These are phyloP conservation scores for Talpa occidentalis DNA, from an alignment of 2,113 vertebrate genomes.

Conservation along the genomic window DNA sequence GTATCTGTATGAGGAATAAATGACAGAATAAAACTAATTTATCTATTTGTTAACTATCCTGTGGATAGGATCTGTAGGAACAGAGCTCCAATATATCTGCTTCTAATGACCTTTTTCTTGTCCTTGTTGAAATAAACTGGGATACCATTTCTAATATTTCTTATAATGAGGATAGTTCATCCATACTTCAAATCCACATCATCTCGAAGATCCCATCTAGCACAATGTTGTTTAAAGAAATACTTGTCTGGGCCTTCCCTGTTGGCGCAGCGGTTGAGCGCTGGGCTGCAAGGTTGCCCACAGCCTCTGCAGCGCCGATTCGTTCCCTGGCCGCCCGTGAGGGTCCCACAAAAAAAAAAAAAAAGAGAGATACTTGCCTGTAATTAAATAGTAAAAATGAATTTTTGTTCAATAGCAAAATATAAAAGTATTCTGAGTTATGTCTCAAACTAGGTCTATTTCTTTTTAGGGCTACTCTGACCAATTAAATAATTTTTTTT, in stretches of 20 bases:
- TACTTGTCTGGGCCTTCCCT: no score
- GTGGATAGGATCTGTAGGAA: not conserved
- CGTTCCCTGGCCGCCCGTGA: no score
- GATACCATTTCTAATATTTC: not conserved
- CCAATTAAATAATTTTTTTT: not conserved
- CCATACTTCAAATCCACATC: slow-evolving; percentile 35
- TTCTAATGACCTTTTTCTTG: not conserved
- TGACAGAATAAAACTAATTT: not conserved
- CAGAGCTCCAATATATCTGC: not conserved
- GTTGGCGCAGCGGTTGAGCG: no score
- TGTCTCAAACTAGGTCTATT: not conserved
- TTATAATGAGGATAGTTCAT: not conserved
- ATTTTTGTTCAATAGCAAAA: not conserved
- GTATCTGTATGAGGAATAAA: not conserved
- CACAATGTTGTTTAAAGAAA: slow-evolving; percentile 15
- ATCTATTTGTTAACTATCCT: not conserved
- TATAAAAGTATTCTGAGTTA: not conserved
- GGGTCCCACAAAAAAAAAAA: no score
- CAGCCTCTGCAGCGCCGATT: no score
- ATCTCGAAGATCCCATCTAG: not conserved
- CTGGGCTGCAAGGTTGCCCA: no score
- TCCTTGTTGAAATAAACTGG: not conserved
- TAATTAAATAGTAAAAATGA: not conserved
- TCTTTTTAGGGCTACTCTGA: not conserved
- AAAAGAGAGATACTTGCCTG: not conserved